A percentile compares a stretch with the other conserved stretches of the same genome.
These are phyloP conservation scores for Saguinus midas DNA, from an alignment of 2,113 vertebrate species.

Conservation along the genomic window DNA sequence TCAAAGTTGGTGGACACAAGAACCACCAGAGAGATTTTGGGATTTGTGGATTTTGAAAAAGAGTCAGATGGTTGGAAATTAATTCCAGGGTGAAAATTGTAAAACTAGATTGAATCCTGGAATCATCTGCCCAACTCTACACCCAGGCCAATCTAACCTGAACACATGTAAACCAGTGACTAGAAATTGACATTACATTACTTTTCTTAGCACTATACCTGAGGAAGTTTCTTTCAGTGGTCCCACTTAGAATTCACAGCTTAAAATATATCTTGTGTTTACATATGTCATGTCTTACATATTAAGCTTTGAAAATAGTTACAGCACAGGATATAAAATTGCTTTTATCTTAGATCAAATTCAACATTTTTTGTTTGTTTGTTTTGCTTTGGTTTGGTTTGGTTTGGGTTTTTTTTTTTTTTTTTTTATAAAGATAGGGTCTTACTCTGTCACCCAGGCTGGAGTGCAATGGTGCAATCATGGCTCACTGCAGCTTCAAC, in stretches of 20 bases:
- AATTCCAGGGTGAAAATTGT: background rate
- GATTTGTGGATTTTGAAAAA: background rate
- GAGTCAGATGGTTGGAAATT: background rate
- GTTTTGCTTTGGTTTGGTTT: background rate
- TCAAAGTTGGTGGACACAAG: background rate
- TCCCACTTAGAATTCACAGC: background rate
- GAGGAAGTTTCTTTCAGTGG: background rate
- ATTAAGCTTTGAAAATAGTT: background rate
- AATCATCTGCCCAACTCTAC: background rate
- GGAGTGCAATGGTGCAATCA: too few relatives aligned
- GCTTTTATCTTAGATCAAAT: background rate
- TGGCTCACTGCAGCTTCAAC: too few relatives aligned
- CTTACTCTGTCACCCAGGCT: too few relatives aligned
- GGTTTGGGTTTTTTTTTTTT: background rate
- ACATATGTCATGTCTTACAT: background rate
- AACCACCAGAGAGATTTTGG: background rate
- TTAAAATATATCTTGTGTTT: background rate
- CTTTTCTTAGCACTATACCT: background rate
- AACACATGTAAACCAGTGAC: background rate
- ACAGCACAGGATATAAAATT: background rate
- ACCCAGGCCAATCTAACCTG: background rate
- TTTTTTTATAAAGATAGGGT: too few relatives aligned
- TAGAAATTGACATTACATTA: background rate
- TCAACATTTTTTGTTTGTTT: background rate
- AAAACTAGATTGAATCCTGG: background rate